Base-by-base conservation (phyloP, 2,888 invertebrate genomes). In the Cephalotes varians region DNA sequence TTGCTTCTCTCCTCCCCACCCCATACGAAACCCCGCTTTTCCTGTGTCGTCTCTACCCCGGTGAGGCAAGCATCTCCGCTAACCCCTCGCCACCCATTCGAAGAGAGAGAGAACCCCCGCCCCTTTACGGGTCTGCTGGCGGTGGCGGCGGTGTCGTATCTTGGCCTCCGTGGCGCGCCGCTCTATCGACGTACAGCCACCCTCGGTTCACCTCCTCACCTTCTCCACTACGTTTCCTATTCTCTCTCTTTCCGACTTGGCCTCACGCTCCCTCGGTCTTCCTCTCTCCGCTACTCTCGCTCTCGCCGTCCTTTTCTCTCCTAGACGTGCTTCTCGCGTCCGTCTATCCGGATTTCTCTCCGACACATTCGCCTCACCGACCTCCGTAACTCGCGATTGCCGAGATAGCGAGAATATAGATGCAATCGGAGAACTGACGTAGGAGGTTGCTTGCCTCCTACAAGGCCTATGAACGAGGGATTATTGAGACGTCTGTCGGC, bases 101-200 rank as follows among this genome's bases (percentile, higher is more conserved):
- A 6, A 80, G 60, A 76, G 86, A 82, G 84, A 83, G 76, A 74
- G 80, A 85, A 87, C 86, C 88, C 86, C 92, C 90, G 87, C 91
- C 94, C 93, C 93, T 94, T 94, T 92, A 93, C 93, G 92, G 94
- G 93, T 94, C 92, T 92, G 93, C 93, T 92, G 91, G 94, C 90
- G 94, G 94, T 93, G 92, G 94, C 93, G 89, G 94, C 92, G 94
- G 94, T 94, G 94, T 94, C 94, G 94, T 94, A 94, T 94, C 94
- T 94, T 94, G 94, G 94, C 94, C 94, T 94, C 94, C 93, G 94
- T 91, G 94, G 94, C 94, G 94, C 94, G 94, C 94, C 94, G 94
- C 94, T 94, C 94, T 94, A 94, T 94, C 94, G 94, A 94, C 94
- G 94, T 94, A 93, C 93, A 92, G 89, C 91, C 92, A 92, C 90